Evolutionary conservation across 2,113 vertebrate species (phyloP).

Genomic region (Cepphus grylle): DNA sequence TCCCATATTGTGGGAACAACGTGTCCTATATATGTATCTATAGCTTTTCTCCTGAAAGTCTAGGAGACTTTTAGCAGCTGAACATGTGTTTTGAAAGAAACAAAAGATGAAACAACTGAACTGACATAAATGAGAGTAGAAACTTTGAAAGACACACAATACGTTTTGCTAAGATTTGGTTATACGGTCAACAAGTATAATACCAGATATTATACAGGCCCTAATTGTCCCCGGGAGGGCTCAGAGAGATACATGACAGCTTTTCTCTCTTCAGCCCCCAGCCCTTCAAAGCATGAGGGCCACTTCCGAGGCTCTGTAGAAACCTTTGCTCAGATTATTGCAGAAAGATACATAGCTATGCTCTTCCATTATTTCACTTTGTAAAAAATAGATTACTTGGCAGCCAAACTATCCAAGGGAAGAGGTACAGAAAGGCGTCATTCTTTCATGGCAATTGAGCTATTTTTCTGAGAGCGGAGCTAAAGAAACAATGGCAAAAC

Average conservation of each 20-base stretch:
- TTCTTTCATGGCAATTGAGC: neutral
- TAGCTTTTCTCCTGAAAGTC: neutral
- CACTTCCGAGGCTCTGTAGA: neutral
- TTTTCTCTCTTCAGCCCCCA: neutral
- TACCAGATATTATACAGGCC: neutral
- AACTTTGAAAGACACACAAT: neutral
- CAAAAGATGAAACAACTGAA: neutral
- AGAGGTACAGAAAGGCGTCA: neutral
- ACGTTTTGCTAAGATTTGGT: neutral
- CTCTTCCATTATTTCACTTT: neutral
- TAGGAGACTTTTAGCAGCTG: neutral
- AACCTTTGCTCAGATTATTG: neutral
- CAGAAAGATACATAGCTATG: neutral
- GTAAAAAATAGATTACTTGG: neutral
- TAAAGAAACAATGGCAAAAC: neutral
- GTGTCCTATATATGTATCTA: neutral
- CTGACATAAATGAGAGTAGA: neutral
- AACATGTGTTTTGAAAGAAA: neutral
- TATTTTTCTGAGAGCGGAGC: neutral
- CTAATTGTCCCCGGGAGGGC: neutral
- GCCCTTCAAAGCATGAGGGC: neutral
- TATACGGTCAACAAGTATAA: neutral
- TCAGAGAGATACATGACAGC: neutral
- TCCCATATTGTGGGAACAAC: neutral
- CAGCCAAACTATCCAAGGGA: neutral